Evolutionary conservation across 2,797 vertebrate species (phyloP).

Genomic region (Schizopygopsis malacanthus): DNA sequence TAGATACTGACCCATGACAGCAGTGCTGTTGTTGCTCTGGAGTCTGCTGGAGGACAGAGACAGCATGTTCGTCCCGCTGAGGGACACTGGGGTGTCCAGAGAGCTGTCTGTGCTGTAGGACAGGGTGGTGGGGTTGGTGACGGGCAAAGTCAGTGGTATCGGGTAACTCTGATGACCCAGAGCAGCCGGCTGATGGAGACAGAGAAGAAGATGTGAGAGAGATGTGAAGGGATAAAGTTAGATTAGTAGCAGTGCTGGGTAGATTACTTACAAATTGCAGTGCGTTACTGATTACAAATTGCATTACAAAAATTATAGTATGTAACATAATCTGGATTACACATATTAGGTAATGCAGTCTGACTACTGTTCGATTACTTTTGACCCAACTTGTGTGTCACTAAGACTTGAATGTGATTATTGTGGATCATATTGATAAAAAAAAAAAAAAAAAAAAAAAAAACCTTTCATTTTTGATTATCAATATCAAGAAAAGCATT

Average conservation of each 20-base stretch:
- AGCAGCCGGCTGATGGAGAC: slow-evolving; percentile 79
- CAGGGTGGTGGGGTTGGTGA: slow-evolving; percentile 82
- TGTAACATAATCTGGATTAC: too few relatives aligned
- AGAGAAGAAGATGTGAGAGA: slow-evolving; percentile 35
- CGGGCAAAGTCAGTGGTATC: slow-evolving; percentile 86
- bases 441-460: background rate
- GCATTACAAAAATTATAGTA: background rate
- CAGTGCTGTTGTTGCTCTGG: slow-evolving; percentile 86
- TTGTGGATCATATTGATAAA: background rate
- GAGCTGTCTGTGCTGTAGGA: slow-evolving; percentile 84
- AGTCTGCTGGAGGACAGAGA: slow-evolving; percentile 83
- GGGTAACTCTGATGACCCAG: slow-evolving; percentile 88
- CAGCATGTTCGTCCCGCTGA: slow-evolving; percentile 85
- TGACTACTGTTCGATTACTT: background rate
- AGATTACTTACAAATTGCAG: background rate
- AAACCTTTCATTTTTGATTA: background rate
- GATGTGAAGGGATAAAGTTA: background rate
- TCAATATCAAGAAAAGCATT: background rate
- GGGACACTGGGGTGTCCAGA: slow-evolving; percentile 82
- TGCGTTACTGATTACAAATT: background rate
- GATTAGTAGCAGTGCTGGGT: background rate
- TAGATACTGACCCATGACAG: slow-evolving; percentile 79
- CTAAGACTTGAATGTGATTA: background rate
- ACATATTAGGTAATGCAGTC: too few relatives aligned
- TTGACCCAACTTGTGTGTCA: background rate